Conservation (phyloP, 2,888 invertebrate genomes). For the Phyllotreta striolata region DNA sequence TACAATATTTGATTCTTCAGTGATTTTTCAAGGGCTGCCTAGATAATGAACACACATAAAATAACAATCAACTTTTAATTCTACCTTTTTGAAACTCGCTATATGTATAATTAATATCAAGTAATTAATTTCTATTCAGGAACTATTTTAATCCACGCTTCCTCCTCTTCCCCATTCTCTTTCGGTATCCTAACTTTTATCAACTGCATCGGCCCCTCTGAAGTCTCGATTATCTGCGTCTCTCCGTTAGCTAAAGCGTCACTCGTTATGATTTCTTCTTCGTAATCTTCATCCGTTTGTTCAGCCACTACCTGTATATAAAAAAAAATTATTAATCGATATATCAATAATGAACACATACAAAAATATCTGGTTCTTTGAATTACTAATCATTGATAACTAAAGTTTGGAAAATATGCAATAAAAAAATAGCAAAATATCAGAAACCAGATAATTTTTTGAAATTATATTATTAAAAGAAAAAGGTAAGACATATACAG, state of each 20-base stretch:
- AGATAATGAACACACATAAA: too few species aligned
- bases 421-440: too few species aligned
- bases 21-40: too few species aligned
- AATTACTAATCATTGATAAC: too few species aligned
- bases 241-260: conserved; percentile 55
- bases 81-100: too few species aligned
- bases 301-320: conserved; percentile 32
- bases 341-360: too few species aligned
- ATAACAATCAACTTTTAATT: too few species aligned
- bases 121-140: conserved; percentile 42
- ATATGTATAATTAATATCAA: conserved; percentile 9
- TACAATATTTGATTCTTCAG: too few species aligned
- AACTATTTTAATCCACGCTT: conserved; percentile 61
- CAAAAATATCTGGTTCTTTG: too few species aligned
- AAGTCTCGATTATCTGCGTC: conserved; percentile 60
- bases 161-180: conserved; percentile 59
- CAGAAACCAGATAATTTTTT: too few species aligned
- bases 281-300: conserved; percentile 50
- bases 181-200: conserved; percentile 60
- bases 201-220: conserved; percentile 58
- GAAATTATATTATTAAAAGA: conserved; percentile 5
- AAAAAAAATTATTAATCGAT: too few species aligned
- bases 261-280: conserved; percentile 52
- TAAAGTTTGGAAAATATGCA: too few species aligned
- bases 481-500: neutral